These are phyloP conservation scores for Paramacrobiotus metropolitanus DNA, from an alignment of 1,140 invertebrate genomes.

Conservation along the genomic window DNA sequence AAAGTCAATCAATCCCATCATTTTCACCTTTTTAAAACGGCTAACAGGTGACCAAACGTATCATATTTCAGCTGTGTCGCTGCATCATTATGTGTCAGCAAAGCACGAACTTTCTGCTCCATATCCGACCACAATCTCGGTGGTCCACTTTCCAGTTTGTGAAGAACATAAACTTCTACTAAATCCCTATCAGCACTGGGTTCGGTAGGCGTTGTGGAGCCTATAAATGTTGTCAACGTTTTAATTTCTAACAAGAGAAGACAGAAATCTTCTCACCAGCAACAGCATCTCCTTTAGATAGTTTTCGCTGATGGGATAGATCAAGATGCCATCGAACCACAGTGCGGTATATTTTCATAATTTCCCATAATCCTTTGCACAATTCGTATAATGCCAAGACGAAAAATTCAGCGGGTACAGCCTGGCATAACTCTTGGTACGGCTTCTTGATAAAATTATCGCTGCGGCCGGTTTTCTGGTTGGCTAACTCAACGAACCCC, in stretches of 20 bases:
- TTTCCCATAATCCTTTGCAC: constrained; percentile 54
- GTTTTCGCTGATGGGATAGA: background rate
- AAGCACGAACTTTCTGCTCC: constrained; percentile 49
- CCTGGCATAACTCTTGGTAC: constrained; percentile 50
- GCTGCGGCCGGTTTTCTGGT: constrained; percentile 25
- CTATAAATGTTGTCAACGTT: too few relatives aligned
- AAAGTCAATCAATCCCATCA: too few relatives aligned
- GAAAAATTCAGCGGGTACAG: constrained; percentile 46
- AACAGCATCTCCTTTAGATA: background rate
- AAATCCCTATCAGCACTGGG: background rate
- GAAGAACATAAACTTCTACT: constrained; percentile 37
- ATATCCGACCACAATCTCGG: constrained; percentile 76
- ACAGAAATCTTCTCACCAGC: too few relatives aligned
- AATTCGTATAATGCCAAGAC: constrained; percentile 52
- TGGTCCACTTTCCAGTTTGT: constrained; percentile 66
- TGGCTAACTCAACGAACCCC: constrained; percentile 37
- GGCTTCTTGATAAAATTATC: constrained; percentile 38
- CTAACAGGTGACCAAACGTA: constrained; percentile 71
- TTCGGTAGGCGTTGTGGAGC: background rate
- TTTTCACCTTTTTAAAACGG: constrained; percentile 47
- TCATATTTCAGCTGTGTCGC: constrained; percentile 70
- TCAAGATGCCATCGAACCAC: constrained; percentile 47
- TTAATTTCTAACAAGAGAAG: too few relatives aligned
- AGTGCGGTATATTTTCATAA: constrained; percentile 54
- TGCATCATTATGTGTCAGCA: constrained; percentile 22